phyloP scores from a whole-genome alignment of 1,140 invertebrate genomes.

The Nebria ingens region DNA sequence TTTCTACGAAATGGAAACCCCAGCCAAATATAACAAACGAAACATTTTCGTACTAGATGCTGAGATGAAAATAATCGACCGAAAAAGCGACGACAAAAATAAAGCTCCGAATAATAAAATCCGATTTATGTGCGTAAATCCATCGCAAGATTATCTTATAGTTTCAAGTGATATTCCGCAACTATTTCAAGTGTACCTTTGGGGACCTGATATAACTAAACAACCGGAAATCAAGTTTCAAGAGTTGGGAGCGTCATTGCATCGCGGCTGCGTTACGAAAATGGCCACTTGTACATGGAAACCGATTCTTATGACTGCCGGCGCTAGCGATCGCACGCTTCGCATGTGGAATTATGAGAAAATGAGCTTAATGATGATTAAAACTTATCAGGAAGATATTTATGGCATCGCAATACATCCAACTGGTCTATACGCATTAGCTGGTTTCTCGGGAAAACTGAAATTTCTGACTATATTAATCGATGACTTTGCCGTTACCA shows the following conservation, averaged over 20 bases:
- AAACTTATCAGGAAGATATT: constrained; percentile 63
- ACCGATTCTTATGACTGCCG: constrained; percentile 76
- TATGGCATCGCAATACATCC: constrained; percentile 73
- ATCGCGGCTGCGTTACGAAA: constrained; percentile 65
- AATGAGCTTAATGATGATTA: constrained; percentile 33
- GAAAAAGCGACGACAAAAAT: constrained; percentile 12
- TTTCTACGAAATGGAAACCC: constrained; percentile 53
- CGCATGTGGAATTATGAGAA: constrained; percentile 84
- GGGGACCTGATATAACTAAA: constrained; percentile 37
- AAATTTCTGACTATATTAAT: constrained; percentile 76
- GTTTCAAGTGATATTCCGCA: constrained; percentile 53
- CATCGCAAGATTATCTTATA: constrained; percentile 43
- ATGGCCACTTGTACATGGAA: constrained; percentile 80
- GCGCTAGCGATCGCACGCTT: constrained; percentile 66
- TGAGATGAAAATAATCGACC: constrained; percentile 17
- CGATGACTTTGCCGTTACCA: constrained; percentile 69
- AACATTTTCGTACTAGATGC: constrained; percentile 41
- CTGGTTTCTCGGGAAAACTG: constrained; percentile 85
- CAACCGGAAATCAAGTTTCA: constrained; percentile 35
- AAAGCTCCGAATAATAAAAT: constrained; percentile 37
- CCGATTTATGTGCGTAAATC: constrained; percentile 43
- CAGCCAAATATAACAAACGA: constrained; percentile 47
- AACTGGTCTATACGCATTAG: constrained; percentile 70
- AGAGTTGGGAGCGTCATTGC: constrained; percentile 59
- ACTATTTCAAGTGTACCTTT: constrained; percentile 46